Evolutionary conservation across 1,140 invertebrate genomes (phyloP).

Genomic region (Akabosia matsudoensis): DNA sequence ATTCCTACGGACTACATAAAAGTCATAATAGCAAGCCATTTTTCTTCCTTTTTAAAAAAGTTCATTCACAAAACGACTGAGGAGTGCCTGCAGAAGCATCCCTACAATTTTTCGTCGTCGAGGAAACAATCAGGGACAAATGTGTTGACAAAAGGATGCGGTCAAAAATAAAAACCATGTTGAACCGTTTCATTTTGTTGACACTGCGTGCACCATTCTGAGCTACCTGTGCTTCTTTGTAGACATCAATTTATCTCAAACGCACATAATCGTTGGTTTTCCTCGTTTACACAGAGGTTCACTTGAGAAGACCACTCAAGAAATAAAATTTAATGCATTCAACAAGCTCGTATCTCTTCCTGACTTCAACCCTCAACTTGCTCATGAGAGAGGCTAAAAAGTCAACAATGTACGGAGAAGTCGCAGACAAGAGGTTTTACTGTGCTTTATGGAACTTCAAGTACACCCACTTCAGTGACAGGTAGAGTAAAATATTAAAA

Average conservation of each 20-base stretch:
- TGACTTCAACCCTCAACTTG: background rate
- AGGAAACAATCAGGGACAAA: constrained; percentile 34
- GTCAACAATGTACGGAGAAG: background rate
- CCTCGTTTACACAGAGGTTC: background rate
- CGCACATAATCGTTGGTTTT: constrained; percentile 5
- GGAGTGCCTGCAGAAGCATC: background rate
- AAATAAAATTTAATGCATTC: too few species aligned
- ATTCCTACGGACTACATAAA: background rate
- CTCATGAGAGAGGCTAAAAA: background rate
- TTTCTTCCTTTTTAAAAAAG: constrained; percentile 14
- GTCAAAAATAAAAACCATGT: background rate
- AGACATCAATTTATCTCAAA: constrained; percentile 15
- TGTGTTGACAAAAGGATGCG: constrained; percentile 37
- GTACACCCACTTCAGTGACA: background rate
- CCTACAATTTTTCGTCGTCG: background rate
- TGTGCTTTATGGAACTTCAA: background rate
- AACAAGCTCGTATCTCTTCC: background rate
- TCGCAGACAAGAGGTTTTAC: background rate
- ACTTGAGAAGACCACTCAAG: background rate
- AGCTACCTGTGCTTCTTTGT: background rate
- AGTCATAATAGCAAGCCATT: background rate
- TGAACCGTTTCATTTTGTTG: background rate
- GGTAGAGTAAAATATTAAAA: too few species aligned
- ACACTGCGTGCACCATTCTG: background rate
- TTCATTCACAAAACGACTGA: constrained; percentile 9